These are phyloP conservation scores for Platyscapa corneri DNA, from an alignment of 1,140 invertebrate genomes.

Conservation along the genomic window DNA sequence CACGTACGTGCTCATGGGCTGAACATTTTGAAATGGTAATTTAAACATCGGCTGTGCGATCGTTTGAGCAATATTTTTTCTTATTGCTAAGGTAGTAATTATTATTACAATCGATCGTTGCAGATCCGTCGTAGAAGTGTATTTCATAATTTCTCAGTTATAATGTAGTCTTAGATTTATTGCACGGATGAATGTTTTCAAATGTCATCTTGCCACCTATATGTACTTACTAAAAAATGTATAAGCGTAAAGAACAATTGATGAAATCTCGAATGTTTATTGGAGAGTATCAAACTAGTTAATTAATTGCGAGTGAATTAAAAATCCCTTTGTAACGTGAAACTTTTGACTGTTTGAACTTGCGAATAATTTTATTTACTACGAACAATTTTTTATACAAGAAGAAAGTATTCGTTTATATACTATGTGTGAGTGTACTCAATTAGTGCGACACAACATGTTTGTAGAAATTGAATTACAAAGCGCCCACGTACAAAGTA, in stretches of 20 bases:
- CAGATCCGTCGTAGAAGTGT: too few relatives aligned
- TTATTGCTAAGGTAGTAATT: neutral
- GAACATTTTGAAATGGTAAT: neutral
- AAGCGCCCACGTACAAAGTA: neutral
- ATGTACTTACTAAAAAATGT: too few relatives aligned
- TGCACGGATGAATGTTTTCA: too few relatives aligned
- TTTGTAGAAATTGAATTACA: slow-evolving; percentile 10
- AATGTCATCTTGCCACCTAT: too few relatives aligned
- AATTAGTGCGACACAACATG: neutral
- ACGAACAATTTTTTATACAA: neutral
- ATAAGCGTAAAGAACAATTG: neutral
- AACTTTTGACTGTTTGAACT: neutral
- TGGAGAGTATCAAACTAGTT: neutral
- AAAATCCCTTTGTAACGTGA: neutral
- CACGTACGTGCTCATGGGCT: neutral
- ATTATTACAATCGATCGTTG: neutral
- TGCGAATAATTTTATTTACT: neutral
- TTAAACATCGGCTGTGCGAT: neutral
- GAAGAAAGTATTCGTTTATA: neutral
- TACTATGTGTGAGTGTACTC: neutral
- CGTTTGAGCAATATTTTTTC: neutral
- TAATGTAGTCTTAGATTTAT: too few relatives aligned
- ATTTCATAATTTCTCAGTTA: neutral
- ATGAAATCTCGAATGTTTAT: neutral
- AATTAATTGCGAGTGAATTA: neutral